Conservation (phyloP, 2,888 invertebrate genomes). For the Panzeria rudis region DNA sequence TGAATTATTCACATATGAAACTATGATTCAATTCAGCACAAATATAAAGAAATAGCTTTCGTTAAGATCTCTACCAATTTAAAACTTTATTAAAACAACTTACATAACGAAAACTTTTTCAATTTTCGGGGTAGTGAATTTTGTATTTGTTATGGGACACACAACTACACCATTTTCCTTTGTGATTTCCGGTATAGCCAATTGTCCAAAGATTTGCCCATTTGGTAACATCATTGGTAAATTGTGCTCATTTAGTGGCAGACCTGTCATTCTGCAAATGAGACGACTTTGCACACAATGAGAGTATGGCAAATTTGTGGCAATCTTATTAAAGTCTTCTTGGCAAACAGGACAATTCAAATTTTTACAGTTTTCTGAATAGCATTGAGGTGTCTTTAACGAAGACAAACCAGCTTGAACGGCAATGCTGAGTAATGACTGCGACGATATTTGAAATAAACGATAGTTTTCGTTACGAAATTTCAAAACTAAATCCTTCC, state of each 20-base stretch:
- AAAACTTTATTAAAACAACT: constrained; percentile 38
- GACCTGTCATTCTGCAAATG: constrained; percentile 93
- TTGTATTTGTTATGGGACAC: constrained; percentile 97
- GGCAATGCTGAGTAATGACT: constrained; percentile 95
- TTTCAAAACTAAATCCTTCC: constrained; percentile 93
- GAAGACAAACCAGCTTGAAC: constrained; percentile 97
- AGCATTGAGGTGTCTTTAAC: constrained; percentile 96
- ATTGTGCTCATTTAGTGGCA: constrained; percentile 98
- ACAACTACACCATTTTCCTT: constrained; percentile 96
- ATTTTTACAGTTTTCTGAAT: constrained; percentile 88
- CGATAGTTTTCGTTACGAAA: constrained; percentile 97
- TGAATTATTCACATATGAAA: constrained; percentile 19
- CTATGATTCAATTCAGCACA: not conserved
- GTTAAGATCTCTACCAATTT: not conserved
- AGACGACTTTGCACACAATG: constrained; percentile 98
- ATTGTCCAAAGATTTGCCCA: constrained; percentile 97
- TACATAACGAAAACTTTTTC: constrained; percentile 99
- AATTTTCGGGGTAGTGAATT: constrained; percentile 94
- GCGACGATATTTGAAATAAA: constrained; percentile 95
- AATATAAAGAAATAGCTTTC: not conserved
- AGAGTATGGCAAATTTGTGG: constrained; percentile 94
- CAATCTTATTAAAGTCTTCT: constrained; percentile 93
- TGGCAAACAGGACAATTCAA: constrained; percentile 97
- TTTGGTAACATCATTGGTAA: constrained; percentile 99
- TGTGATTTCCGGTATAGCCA: constrained; percentile 96